Percentiles rank a stretch among this genome's conserved stretches.
Evolutionary conservation across 2,888 invertebrate species (phyloP).

Genomic region (Noctua fimbriata): DNA sequence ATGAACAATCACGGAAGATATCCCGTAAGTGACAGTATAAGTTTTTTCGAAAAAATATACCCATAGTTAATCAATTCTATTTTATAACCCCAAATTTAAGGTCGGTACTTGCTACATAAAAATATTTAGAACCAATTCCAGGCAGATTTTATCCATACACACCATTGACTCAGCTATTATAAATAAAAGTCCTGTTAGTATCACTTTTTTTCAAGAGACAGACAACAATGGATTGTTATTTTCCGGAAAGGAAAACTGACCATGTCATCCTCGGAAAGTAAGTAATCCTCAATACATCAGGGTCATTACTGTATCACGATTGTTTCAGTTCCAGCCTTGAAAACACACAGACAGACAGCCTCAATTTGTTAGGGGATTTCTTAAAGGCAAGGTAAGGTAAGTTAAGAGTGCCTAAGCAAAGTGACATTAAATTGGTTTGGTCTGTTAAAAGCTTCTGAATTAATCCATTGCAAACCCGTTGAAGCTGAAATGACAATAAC

Average conservation of each 20-base stretch:
- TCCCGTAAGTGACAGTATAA: too few relatives aligned
- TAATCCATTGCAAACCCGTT: neutral
- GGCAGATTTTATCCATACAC: neutral
- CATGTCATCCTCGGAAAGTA: neutral
- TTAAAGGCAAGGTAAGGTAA: neutral
- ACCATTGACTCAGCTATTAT: neutral
- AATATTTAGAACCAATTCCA: neutral
- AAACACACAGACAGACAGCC: neutral
- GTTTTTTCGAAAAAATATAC: too few relatives aligned
- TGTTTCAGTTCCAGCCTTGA: constrained; percentile 6
- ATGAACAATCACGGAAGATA: too few relatives aligned
- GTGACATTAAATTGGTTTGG: neutral
- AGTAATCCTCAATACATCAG: neutral
- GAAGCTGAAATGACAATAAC: neutral
- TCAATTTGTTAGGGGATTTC: neutral
- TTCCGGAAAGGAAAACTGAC: neutral
- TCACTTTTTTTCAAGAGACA: neutral
- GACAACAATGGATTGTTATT: constrained; percentile 15
- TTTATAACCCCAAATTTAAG: too few relatives aligned
- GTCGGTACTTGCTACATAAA: too few relatives aligned
- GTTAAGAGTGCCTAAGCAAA: neutral
- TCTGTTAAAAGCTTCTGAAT: neutral
- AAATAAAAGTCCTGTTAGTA: neutral
- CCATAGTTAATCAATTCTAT: too few relatives aligned
- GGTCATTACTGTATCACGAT: neutral